Conservation (phyloP, 2,797 vertebrate genomes). For the Myiotriccus ornatus region DNA sequence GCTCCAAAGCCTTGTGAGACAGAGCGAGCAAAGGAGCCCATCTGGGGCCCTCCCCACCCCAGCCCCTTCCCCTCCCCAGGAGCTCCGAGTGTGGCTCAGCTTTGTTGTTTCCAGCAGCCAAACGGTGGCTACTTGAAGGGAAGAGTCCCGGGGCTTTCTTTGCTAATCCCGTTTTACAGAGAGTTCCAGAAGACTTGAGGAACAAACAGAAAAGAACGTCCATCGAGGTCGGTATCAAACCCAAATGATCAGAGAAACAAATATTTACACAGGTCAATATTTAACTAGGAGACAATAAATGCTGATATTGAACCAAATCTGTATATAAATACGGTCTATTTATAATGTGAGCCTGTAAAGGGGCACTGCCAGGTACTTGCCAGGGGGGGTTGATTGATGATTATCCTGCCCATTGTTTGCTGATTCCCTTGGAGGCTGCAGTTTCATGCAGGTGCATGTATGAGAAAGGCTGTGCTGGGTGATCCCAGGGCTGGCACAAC, state of each 20-base stretch:
- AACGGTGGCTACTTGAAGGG: neutral
- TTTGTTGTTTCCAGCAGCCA: neutral
- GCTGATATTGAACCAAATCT: constrained; percentile 68
- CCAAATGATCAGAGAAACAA: constrained; percentile 68
- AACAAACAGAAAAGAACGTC: constrained; percentile 60
- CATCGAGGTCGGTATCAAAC: constrained; percentile 64
- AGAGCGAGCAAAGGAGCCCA: neutral
- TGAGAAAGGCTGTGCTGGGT: neutral
- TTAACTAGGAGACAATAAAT: constrained; percentile 73
- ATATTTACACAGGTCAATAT: constrained; percentile 73
- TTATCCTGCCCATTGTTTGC: constrained; percentile 55
- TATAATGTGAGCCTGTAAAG: constrained; percentile 32
- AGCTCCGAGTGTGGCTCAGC: neutral
- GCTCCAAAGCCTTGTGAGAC: neutral
- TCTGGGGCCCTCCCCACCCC: neutral
- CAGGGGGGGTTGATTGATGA: constrained; percentile 21
- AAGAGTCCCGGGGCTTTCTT: constrained; percentile 15
- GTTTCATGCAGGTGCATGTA: constrained; percentile 5
- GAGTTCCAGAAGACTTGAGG: constrained; percentile 67
- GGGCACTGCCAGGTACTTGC: constrained; percentile 44
- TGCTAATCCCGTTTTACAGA: constrained; percentile 18
- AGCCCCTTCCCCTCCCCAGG: neutral
- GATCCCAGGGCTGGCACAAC: neutral
- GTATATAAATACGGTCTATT: constrained; percentile 50
- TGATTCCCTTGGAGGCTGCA: constrained; percentile 12